phyloP scores from a whole-genome alignment of 2,888 invertebrate species.

The Quadroppia sp. region DNA sequence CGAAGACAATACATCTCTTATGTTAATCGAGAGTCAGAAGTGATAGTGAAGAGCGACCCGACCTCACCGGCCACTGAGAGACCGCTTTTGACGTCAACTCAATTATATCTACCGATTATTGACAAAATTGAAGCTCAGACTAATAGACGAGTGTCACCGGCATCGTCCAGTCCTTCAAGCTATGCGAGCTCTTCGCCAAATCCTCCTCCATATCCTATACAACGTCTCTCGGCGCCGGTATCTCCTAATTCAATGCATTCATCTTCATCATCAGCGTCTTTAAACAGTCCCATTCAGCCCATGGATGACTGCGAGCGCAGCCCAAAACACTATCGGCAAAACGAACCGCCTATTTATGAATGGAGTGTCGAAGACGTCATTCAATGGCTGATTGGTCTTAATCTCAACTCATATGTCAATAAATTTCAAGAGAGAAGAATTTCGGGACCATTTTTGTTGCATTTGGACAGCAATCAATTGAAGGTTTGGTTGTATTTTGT shows the following conservation, averaged over 20 bases:
- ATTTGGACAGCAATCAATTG: slow-evolving; percentile 83
- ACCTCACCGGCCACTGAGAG: slow-evolving; percentile 3
- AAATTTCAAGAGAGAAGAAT: slow-evolving; percentile 84
- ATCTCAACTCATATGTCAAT: slow-evolving; percentile 78
- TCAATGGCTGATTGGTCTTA: slow-evolving; percentile 77
- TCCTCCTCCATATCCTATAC: neutral
- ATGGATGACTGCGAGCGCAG: slow-evolving; percentile 2
- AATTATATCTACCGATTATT: slow-evolving; percentile 10
- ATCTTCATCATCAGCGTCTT: slow-evolving; percentile 1
- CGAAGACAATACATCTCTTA: slow-evolving; percentile 17
- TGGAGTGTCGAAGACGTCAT: slow-evolving; percentile 82
- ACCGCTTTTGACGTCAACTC: neutral
- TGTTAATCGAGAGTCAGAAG: neutral
- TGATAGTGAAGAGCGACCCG: slow-evolving; percentile 4
- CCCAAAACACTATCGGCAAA: neutral
- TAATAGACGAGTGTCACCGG: neutral
- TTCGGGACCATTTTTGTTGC: slow-evolving; percentile 77
- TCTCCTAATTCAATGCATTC: slow-evolving; percentile 21
- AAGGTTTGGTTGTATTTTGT: slow-evolving; percentile 59
- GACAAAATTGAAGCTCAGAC: neutral
- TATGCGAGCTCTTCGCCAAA: slow-evolving; percentile 20
- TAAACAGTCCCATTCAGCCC: slow-evolving; percentile 14
- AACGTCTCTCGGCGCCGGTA: slow-evolving; percentile 9
- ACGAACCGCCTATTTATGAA: slow-evolving; percentile 59
- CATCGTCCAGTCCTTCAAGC: slow-evolving; percentile 7